Base-by-base conservation (phyloP, 2,113 vertebrate genomes). In the Grantiella picta region DNA sequence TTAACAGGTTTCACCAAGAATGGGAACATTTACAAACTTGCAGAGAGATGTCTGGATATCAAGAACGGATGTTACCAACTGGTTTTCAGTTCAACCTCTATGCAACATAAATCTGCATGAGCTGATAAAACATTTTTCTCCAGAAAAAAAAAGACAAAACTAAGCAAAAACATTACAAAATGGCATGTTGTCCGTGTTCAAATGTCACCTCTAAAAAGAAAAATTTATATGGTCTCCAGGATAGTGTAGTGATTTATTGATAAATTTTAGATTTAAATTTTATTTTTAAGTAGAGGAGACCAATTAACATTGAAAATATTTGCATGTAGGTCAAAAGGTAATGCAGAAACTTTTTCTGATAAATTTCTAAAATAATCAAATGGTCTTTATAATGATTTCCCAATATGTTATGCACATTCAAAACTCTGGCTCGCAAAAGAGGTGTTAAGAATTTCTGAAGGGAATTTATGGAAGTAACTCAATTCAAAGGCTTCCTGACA, bases 1-100 rank as follows among this genome's bases (percentile, higher is more conserved):
- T 65, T 24, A 79, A 28, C 9, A 13, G 5, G 5, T 44, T 88
- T 79, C 28, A 76, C 29, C 29, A 59, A 68, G 31, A 61, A 57
- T 1, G 0, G 1, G 7, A 57, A 4, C 25, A 28, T 35, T 65
- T 24, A 24, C 3, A 38, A 24, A 38, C 7, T 23, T 72, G 10
- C 18, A 77, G 27, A 77, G 7, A 66, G 5, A 53, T 10, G 2
- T 19, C 38, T 47, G 15, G 28, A 25, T 36, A 53, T 8, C 29
- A 60, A 76, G 42, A 70, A 28, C 6, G 52, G 16, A 33, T 24
- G 6, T 22, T 59, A 59, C 1, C 20, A 42, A 15, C 3, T 9
- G 2, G 3, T 29, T 36, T 21, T 33, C 12, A 79, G 14, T 52
- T 72, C 11, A 33, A 47, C 7, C 27, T 72, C 10, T 1, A 4